Conservation (phyloP, 1,140 invertebrate species). For the Chelonus insularis region DNA sequence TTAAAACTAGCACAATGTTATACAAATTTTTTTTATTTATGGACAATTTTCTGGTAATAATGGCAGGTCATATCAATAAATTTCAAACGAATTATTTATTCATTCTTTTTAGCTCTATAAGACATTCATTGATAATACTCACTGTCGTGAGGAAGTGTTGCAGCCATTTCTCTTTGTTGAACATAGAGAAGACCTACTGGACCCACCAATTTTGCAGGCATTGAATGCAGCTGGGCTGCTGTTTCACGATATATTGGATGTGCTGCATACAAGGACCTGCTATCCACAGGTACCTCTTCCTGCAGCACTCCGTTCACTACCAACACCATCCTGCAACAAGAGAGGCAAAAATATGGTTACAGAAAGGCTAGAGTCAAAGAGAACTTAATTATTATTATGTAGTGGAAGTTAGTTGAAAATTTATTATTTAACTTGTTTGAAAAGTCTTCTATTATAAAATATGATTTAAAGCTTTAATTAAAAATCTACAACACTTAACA, state of each 20-base stretch:
- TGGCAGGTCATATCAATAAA: not conserved
- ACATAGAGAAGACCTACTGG: slow-evolving; percentile 87
- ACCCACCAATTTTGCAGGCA: slow-evolving; percentile 77
- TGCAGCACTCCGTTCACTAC: slow-evolving; percentile 83
- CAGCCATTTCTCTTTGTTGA: slow-evolving; percentile 86
- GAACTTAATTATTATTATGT: too few species aligned
- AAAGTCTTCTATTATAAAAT: too few species aligned
- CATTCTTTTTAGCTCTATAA: too few species aligned
- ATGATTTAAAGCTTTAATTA: too few species aligned
- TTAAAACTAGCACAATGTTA: too few species aligned
- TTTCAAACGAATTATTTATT: not conserved
- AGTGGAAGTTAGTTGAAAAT: too few species aligned
- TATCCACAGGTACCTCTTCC: slow-evolving; percentile 81
- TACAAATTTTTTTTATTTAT: too few species aligned
- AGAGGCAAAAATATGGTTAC: too few species aligned
- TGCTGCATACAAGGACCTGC: slow-evolving; percentile 73
- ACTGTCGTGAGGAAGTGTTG: slow-evolving; percentile 89
- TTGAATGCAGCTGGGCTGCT: slow-evolving; percentile 75
- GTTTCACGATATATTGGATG: slow-evolving; percentile 85
- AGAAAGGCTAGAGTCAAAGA: not conserved
- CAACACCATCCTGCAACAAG: slow-evolving; percentile 73
- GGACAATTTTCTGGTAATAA: not conserved
- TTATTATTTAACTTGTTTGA: too few species aligned
- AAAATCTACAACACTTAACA: too few species aligned
- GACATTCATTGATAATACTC: slow-evolving; percentile 58